Base-by-base conservation (phyloP, 2,113 vertebrate species). In the Pristiophorus japonicus region DNA sequence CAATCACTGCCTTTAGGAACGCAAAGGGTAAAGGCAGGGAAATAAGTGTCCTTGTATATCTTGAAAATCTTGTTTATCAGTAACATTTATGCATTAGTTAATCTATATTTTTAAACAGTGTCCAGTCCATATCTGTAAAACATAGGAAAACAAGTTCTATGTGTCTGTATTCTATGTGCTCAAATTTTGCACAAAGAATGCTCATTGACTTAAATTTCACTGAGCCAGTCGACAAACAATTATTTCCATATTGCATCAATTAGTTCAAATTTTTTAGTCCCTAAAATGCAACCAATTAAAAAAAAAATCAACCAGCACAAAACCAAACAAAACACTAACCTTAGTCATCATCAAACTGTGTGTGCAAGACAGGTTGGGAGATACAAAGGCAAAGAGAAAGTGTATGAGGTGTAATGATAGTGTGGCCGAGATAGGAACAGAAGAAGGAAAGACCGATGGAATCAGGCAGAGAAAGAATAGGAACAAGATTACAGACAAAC, bases 251-350 rank as follows among this genome's bases (percentile, higher is more conserved):
- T 62, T 92, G 88, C 34, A 92, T 20, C 6, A n/a, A 63, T 38
- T 92, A 55, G 59, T 55, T 63, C 62, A 92, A 92, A 38, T 0
- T 63, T 92, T 92, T 63, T 65, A 92, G 38, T 63, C n/a, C 38
- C 30, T 63, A 38, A 65, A 92, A 92, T 38, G n/a, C 88, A 65
- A n/a, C n/a, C n/a, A n/a, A n/a, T n/a, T n/a, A n/a, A n/a, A n/a
- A 63, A 92, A 92, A 63, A 62, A 63, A 92, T 63, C 59, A 65
- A 92, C 5, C 34, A 92, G 59, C 88, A 92, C 88, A 92, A 92
- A 92, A 91, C 14, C 30, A 91, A 42, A 90, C 10, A 90, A 59
- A 18, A 4, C 34, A 18, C 55, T 90, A 0, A 34, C 18, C 14
- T 62, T 4, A 91, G n/a, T 92, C 18, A 65, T 63, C 62, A n/a